Evolutionary conservation across 2,113 vertebrate genomes (phyloP).

Genomic region (Esox niger): DNA sequence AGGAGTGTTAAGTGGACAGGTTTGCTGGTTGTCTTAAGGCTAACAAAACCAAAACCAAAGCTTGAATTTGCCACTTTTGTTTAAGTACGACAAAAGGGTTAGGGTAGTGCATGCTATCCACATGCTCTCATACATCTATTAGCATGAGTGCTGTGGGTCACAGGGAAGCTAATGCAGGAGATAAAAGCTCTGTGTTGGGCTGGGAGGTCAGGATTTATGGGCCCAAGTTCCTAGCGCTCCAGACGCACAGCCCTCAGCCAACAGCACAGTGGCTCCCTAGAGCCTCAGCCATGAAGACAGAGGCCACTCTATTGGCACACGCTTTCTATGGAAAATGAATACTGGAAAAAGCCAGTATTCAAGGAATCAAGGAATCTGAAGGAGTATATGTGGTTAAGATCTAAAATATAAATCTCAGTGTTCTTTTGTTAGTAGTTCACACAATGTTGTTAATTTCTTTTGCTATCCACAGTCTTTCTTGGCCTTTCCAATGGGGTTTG

Average conservation of each 20-base stretch:
- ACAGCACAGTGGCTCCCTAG: constrained; percentile 52
- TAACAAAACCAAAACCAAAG: constrained; percentile 15
- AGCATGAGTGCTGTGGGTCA: constrained; percentile 57
- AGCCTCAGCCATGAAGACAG: constrained; percentile 62
- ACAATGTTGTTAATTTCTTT: constrained; percentile 1
- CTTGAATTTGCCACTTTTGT: constrained; percentile 32
- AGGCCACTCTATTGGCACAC: constrained; percentile 51
- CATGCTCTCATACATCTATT: constrained; percentile 50
- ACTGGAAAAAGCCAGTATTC: constrained; percentile 64
- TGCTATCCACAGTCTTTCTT: too few species aligned
- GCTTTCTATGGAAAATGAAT: constrained; percentile 58
- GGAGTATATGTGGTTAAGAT: constrained; percentile 16
- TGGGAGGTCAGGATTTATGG: constrained; percentile 58
- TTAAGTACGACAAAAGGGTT: constrained; percentile 38
- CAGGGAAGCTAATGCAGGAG: constrained; percentile 49
- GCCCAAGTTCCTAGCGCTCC: constrained; percentile 30
- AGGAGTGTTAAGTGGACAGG: constrained; percentile 20
- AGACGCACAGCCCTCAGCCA: constrained; percentile 33
- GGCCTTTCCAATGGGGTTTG: background rate
- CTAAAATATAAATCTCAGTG: background rate
- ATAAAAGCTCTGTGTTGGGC: constrained; percentile 49
- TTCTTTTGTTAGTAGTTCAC: background rate
- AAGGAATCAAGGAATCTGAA: constrained; percentile 24
- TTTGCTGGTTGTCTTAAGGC: constrained; percentile 31
- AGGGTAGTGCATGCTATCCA: constrained; percentile 44